Conservation (phyloP, 1,140 invertebrate species). For the Eumaeus atala region DNA sequence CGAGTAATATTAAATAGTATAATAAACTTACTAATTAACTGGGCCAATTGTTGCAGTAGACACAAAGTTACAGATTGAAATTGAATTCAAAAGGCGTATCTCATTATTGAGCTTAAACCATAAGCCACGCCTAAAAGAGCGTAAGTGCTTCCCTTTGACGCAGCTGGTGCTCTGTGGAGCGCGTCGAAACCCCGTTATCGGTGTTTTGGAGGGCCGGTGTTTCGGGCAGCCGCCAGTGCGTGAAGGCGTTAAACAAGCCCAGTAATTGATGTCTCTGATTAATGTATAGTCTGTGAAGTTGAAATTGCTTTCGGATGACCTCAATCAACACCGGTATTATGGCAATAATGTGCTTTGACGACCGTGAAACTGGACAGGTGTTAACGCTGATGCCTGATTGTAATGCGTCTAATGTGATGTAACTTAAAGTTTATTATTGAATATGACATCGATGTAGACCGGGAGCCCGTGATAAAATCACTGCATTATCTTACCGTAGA, state of each 20-base stretch:
- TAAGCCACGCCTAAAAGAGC: neutral
- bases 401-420: neutral
- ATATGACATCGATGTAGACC: too few relatives aligned
- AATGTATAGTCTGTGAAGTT: conserved; percentile 46
- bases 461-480: too few relatives aligned
- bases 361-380: neutral
- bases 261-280: conserved; percentile 35
- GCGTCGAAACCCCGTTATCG: conserved; percentile 10
- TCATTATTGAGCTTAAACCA: too few relatives aligned
- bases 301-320: conserved; percentile 32
- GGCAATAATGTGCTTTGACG: conserved; percentile 16
- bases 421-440: neutral
- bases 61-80: too few relatives aligned
- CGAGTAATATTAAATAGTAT: too few relatives aligned
- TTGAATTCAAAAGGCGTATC: too few relatives aligned
- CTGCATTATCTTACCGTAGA: too few relatives aligned
- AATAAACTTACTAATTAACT: too few relatives aligned
- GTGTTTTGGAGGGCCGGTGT: conserved; percentile 7
- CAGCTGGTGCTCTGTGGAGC: neutral
- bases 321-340: conserved; percentile 16
- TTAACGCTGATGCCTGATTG: too few relatives aligned
- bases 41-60: too few relatives aligned
- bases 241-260: conserved; percentile 25
- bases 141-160: conserved; percentile 2
- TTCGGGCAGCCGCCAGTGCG: conserved; percentile 20